Conservation (phyloP, 2,888 invertebrate genomes). For the Rhabditoides inermis region DNA sequence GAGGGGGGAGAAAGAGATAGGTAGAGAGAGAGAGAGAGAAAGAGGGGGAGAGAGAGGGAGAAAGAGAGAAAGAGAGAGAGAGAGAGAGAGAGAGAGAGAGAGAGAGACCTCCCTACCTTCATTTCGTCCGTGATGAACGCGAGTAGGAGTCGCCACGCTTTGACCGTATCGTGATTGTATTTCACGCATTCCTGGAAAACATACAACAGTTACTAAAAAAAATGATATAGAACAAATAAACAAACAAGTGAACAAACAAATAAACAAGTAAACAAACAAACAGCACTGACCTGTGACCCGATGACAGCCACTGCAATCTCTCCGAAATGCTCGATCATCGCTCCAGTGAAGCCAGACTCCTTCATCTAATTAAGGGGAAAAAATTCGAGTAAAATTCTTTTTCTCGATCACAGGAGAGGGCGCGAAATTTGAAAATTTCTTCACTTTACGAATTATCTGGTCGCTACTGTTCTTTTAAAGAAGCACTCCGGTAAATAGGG, state of each 20-base stretch:
- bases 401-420: no score
- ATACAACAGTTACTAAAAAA: neutral
- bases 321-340: conserved; percentile 35
- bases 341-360: conserved; percentile 30
- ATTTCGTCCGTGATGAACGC: conserved; percentile 34
- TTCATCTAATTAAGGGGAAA: conserved; percentile 30
- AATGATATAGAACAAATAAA: no score
- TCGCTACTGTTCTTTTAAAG: no score
- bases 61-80: no score
- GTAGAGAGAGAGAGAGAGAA: no score
- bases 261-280: neutral
- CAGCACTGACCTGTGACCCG: conserved; percentile 19
- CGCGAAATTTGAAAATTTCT: no score
- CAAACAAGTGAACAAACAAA: neutral
- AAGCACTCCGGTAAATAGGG: no score
- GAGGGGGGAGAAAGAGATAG: no score
- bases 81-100: neutral
- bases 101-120: conserved; percentile 15
- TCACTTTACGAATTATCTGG: no score
- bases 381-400: no score
- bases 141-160: conserved; percentile 30
- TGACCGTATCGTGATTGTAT: conserved; percentile 28
- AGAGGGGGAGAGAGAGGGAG: no score
- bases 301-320: conserved; percentile 30
- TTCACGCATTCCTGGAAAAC: no score